Base-by-base conservation (phyloP, 2,113 vertebrate genomes). In the Chionis minor region DNA sequence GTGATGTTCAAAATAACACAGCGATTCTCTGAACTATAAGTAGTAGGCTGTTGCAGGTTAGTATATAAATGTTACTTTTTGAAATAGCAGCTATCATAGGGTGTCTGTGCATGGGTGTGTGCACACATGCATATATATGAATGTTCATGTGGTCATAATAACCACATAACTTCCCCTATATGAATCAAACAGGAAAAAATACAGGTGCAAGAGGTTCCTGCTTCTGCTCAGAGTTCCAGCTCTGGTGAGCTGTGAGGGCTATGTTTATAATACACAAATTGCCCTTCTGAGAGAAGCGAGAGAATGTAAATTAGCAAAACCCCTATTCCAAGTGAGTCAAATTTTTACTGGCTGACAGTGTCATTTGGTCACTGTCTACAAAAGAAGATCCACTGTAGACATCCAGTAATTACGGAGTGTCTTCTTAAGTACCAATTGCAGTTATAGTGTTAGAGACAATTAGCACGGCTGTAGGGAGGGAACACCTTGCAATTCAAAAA, bases 401-500 rank as follows among this genome's bases (percentile, higher is more conserved):
- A 47, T 32, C 10, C 19, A 47, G 28, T 20, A 83, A 45, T 62
- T 92, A 44, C 1, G 1, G 56, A 65, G 9, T 47, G 10, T 66
- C 55, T 82, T 90, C 54, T 38, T 38, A 61, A 54, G 24, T 65
- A 56, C 17, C 66, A 54, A 7, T 40, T 77, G 27, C 14, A 78
- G 30, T 63, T 67, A 52, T 2, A 67, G 30, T 49, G 81, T 75
- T 87, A 79, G 65, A 91, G 91, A 82, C 9, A 32, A 77, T 80
- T 69, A 93, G 7, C 30, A n/a, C 40, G 14, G 38, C 74, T 85
- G 14, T 45, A 91, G 79, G 92, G 54, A 77, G 10, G 26, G 9
- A 93, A 45, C 54, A 93, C 67, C 54, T 86, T 88, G 49, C 13
- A 77, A 44, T 88, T 94, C 58, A 88, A 83, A 95, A 92, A 28